These are phyloP conservation scores for Calosoma granatense DNA, from an alignment of 1,140 invertebrate genomes.

Conservation along the genomic window DNA sequence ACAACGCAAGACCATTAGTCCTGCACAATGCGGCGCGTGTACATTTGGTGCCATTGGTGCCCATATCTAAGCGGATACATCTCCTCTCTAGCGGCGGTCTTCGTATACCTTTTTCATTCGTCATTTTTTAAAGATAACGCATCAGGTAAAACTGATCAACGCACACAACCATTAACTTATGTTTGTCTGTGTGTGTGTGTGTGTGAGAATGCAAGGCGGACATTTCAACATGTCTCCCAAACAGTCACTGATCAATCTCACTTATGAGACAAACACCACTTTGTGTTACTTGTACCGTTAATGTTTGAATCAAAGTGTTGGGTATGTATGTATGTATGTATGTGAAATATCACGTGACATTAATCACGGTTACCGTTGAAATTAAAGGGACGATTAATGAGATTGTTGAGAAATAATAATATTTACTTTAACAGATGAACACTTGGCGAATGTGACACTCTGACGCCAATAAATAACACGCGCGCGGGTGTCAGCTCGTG, in stretches of 20 bases:
- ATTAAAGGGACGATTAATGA: constrained; percentile 6
- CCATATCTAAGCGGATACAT: neutral
- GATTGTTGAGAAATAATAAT: constrained; percentile 9
- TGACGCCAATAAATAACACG: neutral
- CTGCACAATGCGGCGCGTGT: neutral
- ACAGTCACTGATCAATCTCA: neutral
- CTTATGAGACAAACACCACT: too few relatives aligned
- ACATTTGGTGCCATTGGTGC: neutral
- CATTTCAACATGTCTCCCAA: neutral
- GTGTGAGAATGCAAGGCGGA: neutral
- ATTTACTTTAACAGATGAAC: constrained; percentile 8
- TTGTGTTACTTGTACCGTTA: too few relatives aligned
- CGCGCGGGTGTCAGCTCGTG: neutral
- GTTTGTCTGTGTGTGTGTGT: too few relatives aligned
- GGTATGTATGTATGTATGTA: neutral
- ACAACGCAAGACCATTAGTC: too few relatives aligned
- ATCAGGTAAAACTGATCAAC: neutral
- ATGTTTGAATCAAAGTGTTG: too few relatives aligned
- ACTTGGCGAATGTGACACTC: neutral
- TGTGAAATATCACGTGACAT: neutral
- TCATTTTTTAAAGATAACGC: neutral
- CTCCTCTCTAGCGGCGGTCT: too few relatives aligned
- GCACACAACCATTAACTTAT: too few relatives aligned
- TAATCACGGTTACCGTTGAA: neutral
- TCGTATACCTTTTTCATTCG: neutral